Evolutionary conservation across 2,113 vertebrate genomes (phyloP).

Genomic region (Thryonomys swinderianus): DNA sequence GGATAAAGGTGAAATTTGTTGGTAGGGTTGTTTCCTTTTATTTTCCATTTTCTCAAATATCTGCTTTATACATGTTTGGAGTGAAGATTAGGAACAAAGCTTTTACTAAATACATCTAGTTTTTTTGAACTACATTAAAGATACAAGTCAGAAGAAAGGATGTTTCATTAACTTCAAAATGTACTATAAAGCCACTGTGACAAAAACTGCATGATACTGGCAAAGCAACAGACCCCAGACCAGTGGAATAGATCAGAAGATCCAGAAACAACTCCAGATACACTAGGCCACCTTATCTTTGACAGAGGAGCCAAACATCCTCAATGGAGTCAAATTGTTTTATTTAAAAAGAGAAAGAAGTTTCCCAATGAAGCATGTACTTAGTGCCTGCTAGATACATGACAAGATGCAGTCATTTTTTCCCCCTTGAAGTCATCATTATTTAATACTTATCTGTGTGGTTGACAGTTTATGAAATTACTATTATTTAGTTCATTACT

Average conservation of each 20-base stretch:
- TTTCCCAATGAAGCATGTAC: not conserved
- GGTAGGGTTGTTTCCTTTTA: not conserved
- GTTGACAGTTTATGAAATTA: constrained; percentile 9
- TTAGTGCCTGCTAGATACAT: not conserved
- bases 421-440: constrained; percentile 29
- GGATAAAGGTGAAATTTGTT: not conserved
- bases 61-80: not conserved
- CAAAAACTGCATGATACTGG: too few relatives aligned
- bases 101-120: not conserved
- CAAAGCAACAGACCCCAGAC: too few relatives aligned
- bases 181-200: too few relatives aligned
- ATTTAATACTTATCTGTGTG: not conserved
- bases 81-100: not conserved
- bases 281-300: too few relatives aligned
- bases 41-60: constrained; percentile 26
- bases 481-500: not conserved
- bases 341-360: constrained; percentile 5
- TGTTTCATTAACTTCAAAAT: too few relatives aligned
- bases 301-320: too few relatives aligned
- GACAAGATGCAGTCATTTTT: not conserved
- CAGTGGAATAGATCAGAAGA: too few relatives aligned
- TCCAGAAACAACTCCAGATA: too few relatives aligned
- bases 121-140: constrained; percentile 19
- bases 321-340: not conserved
- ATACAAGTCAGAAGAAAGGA: not conserved